Evolutionary conservation across 2,888 invertebrate species (phyloP).

Genomic region (Pachydiplax longipennis): DNA sequence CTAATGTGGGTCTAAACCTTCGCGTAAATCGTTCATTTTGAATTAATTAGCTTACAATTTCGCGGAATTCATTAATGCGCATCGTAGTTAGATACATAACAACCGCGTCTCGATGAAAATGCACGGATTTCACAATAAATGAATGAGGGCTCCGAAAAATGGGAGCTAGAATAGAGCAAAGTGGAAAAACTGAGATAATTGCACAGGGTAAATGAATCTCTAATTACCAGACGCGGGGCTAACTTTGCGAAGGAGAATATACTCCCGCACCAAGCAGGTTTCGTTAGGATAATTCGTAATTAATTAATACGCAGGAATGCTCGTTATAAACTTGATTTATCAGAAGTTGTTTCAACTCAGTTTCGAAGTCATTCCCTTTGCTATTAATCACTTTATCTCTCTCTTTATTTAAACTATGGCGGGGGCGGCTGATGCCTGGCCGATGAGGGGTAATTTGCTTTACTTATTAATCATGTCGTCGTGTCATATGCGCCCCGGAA

Average conservation of each 20-base stretch:
- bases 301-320: neutral
- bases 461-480: neutral
- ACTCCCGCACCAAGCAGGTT: neutral
- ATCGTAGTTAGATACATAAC: neutral
- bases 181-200: neutral
- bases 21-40: too few relatives aligned
- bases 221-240: neutral
- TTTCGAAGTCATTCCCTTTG: neutral
- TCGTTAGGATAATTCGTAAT: neutral
- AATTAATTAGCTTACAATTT: too few relatives aligned
- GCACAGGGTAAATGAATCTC: neutral
- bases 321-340: neutral
- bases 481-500: neutral
- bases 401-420: neutral
- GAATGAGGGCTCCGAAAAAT: neutral
- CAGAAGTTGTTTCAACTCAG: neutral
- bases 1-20: too few relatives aligned
- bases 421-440: neutral
- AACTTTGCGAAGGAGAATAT: neutral
- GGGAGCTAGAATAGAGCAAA: neutral
- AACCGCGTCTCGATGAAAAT: neutral
- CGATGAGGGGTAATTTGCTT: neutral
- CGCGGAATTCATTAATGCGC: too few relatives aligned
- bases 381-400: neutral
- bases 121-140: neutral